These are phyloP conservation scores for Podocnemis expansa DNA, from an alignment of 2,113 vertebrate genomes.

Conservation along the genomic window DNA sequence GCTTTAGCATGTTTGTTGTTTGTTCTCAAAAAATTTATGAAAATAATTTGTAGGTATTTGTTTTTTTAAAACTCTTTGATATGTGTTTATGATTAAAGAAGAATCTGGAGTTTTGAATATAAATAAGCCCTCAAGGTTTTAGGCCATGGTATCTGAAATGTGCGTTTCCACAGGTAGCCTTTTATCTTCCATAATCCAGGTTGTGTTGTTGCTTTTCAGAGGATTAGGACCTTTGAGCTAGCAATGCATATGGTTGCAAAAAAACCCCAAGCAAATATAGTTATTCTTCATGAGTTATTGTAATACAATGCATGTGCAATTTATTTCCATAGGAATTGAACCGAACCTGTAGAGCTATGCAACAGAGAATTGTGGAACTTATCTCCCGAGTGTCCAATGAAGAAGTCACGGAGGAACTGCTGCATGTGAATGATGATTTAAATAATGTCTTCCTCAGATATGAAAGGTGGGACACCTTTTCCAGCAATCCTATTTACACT, in stretches of 20 bases:
- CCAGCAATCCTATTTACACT: neutral
- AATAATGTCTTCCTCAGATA: slow-evolving; percentile 97
- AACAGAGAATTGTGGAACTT: slow-evolving; percentile 95
- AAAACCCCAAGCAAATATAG: slow-evolving; percentile 35
- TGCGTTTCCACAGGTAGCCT: slow-evolving; percentile 61
- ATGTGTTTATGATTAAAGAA: slow-evolving; percentile 39
- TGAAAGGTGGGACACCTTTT: slow-evolving; percentile 82
- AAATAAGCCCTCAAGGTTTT: slow-evolving; percentile 67
- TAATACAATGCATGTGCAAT: neutral
- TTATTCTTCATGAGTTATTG: slow-evolving; percentile 49
- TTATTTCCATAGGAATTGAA: slow-evolving; percentile 88
- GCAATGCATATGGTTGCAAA: slow-evolving; percentile 27
- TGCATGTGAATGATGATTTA: slow-evolving; percentile 97
- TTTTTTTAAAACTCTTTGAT: slow-evolving; percentile 29
- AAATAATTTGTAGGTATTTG: slow-evolving; percentile 45
- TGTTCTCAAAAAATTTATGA: slow-evolving; percentile 42
- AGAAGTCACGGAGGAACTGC: slow-evolving; percentile 94
- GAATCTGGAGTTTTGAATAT: slow-evolving; percentile 52
- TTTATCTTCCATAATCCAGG: slow-evolving; percentile 69
- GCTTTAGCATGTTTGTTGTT: slow-evolving; percentile 37
- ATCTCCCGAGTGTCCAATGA: slow-evolving; percentile 95
- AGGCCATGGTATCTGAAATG: slow-evolving; percentile 43
- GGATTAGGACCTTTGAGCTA: neutral
- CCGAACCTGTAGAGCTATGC: slow-evolving; percentile 96
- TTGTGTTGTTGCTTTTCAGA: slow-evolving; percentile 54